phyloP scores from a whole-genome alignment of 37 sponge, comb jelly and placozoan species.

The Petrosia ficiformis region DNA sequence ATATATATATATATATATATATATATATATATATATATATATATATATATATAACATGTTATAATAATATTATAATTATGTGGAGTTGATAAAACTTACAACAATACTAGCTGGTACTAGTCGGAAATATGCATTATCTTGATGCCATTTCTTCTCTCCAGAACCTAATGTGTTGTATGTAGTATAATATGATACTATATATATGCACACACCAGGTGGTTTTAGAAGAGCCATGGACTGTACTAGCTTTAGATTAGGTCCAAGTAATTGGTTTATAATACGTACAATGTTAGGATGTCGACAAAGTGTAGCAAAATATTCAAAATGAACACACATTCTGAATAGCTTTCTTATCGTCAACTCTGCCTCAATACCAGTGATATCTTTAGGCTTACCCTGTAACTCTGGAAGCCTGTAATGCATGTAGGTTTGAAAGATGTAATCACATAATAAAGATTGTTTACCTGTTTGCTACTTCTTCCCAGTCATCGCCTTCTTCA shows the following conservation, averaged over 20 bases:
- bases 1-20: too few species aligned
- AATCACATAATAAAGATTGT: not conserved
- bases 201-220: constrained; percentile 44
- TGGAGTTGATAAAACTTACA: constrained; percentile 22
- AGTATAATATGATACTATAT: not conserved
- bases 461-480: constrained; percentile 41
- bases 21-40: not conserved
- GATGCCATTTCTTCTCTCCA: constrained; percentile 63
- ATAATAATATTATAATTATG: not conserved
- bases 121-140: constrained; percentile 72
- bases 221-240: constrained; percentile 72
- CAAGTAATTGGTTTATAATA: constrained; percentile 11
- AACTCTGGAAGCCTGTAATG: constrained; percentile 39
- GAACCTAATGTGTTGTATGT: constrained; percentile 19
- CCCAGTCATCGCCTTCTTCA: constrained; percentile 56
- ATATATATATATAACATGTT: not conserved
- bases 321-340: constrained; percentile 23
- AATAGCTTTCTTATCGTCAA: constrained; percentile 43
- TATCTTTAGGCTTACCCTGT: constrained; percentile 26
- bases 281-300: constrained; percentile 39
- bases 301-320: constrained; percentile 31
- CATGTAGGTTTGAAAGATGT: too few species aligned
- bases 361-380: constrained; percentile 23
- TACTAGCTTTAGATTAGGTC: constrained; percentile 49
- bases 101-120: constrained; percentile 47